Evolutionary conservation across 2,113 vertebrate species (phyloP), one percentile per base, ranked within the genome.

Genomic region (Ophiodon elongatus): DNA sequence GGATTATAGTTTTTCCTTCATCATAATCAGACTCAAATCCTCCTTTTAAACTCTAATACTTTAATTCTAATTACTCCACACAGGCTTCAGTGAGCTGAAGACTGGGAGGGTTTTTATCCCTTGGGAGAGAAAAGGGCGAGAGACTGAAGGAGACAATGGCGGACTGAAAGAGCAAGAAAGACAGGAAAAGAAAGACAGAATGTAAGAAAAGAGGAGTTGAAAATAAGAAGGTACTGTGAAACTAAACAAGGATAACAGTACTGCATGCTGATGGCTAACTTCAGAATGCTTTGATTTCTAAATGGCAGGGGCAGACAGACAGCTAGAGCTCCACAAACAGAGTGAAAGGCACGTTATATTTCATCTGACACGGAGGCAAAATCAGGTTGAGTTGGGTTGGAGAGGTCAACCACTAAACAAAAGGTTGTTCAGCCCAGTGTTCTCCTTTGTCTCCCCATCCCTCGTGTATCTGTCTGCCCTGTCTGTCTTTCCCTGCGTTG

Each of bases 31-130:
- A 69, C 86, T 73, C 73, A 90, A 92, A 92, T 92, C 90, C 89
- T 87, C 83, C 88, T 76, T 86, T 94, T 90, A 84, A 93, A 89
- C 82, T 88, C 76, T 92, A 93, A 93, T 88, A 85, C 91, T 92
- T 92, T 93, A 91, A 92, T 93, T 91, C 83, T 91, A 93, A 94
- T 94, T 90, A 90, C 89, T 85, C 73, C 67, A 91, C 82, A 83
- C 72, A 87, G 73, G 80, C 92, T 90, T 90, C 79, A 90, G 66
- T 78, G 79, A 87, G 92, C 82, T 83, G 56, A 79, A 73, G 75
- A 82, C 84, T 79, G 52, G 76, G 77, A 73, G 78, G 85, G 79
- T 89, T 71, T 89, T 86, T 90, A 89, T 89, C 73, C 81, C 65
- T 41, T 21, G 73, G 73, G 80, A 85, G 54, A 73, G 64, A 80